These are phyloP conservation scores for Temnothorax unifasciatus DNA, from an alignment of 2,888 invertebrate genomes.

Conservation along the genomic window DNA sequence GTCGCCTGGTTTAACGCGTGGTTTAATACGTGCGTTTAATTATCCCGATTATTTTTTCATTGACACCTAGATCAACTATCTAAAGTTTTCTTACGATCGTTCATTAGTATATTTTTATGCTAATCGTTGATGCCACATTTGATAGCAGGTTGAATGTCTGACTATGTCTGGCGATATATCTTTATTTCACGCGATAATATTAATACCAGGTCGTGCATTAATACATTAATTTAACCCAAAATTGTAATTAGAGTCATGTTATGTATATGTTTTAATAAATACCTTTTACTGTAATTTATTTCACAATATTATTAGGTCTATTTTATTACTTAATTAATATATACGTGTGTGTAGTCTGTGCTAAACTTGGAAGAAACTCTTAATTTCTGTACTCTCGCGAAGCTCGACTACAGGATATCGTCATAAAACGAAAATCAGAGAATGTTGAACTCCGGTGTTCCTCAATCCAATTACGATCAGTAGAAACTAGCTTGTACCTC, in stretches of 20 bases:
- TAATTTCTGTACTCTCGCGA: conserved; percentile 31
- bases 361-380: conserved; percentile 11
- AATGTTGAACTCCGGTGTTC: conserved; percentile 48
- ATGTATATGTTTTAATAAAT: background rate
- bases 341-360: too few relatives aligned
- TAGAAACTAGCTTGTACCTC: conserved; percentile 47
- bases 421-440: conserved; percentile 42
- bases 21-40: background rate
- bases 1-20: conserved; percentile 33
- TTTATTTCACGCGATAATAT: background rate
- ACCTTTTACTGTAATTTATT: background rate
- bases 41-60: conserved; percentile 12
- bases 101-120: background rate
- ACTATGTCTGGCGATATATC: background rate
- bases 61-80: background rate
- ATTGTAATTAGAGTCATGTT: background rate
- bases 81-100: background rate
- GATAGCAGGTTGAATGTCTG: background rate
- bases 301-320: background rate
- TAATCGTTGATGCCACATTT: background rate
- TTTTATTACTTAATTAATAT: background rate
- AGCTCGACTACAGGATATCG: conserved; percentile 19
- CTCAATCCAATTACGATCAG: conserved; percentile 54
- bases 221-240: background rate
- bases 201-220: background rate